Percentiles rank a stretch among this genome's conserved stretches.
Evolutionary conservation across 2,888 invertebrate species (phyloP).

Genomic region (Coelogynopora nodosa): DNA sequence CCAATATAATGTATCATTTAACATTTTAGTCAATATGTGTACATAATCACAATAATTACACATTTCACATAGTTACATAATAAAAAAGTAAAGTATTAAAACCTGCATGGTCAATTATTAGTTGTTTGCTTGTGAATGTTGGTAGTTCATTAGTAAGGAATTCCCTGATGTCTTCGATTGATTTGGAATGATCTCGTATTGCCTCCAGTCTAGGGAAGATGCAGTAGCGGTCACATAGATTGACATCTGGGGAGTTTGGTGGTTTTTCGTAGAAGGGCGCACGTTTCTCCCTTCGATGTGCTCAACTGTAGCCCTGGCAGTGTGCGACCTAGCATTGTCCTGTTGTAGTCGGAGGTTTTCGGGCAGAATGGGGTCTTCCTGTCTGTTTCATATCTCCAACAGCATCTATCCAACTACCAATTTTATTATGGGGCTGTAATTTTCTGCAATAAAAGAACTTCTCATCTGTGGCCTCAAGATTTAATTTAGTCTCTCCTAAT

Average conservation of each 20-base stretch:
- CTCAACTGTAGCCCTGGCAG: neutral
- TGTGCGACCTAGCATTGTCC: slow-evolving; percentile 37
- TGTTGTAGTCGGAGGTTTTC: slow-evolving; percentile 17
- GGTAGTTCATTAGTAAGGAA: neutral
- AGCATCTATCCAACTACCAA: slow-evolving; percentile 22
- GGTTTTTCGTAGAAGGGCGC: too few species aligned
- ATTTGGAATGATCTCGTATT: neutral
- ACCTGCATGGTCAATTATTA: too few species aligned
- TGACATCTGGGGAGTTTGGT: slow-evolving; percentile 39
- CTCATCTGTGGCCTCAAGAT: neutral
- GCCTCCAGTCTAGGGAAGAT: slow-evolving; percentile 4
- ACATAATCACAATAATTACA: too few species aligned
- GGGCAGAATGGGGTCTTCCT: neutral
- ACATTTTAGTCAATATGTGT: too few species aligned
- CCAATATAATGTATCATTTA: too few species aligned
- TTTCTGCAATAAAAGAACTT: neutral
- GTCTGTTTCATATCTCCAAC: neutral
- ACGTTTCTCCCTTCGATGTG: slow-evolving; percentile 10
- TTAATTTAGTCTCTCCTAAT: neutral
- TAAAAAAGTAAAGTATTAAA: too few species aligned
- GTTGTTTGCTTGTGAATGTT: neutral
- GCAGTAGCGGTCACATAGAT: slow-evolving; percentile 33
- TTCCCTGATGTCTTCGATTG: neutral
- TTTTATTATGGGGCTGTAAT: slow-evolving; percentile 25
- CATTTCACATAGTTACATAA: too few species aligned